phyloP scores from a whole-genome alignment of 2,888 invertebrate genomes.

The Hypomecis punctinalis region DNA sequence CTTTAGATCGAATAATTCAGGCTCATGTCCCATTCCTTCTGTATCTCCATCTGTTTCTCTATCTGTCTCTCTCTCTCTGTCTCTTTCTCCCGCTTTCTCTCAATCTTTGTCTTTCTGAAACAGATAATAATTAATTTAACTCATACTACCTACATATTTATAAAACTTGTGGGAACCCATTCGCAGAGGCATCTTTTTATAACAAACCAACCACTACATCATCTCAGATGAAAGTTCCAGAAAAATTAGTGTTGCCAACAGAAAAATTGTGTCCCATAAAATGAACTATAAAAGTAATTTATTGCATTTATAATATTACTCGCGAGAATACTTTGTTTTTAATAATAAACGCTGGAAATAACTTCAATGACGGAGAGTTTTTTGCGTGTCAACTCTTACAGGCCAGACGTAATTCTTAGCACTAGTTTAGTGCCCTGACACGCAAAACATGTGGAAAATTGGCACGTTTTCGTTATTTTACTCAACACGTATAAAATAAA shows the following conservation, averaged over 20 bases:
- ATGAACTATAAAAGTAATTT: slow-evolving; percentile 29
- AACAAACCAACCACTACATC: slow-evolving; percentile 12
- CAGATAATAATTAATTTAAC: too few species aligned
- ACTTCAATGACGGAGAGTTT: slow-evolving; percentile 1
- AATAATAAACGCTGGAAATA: slow-evolving; percentile 25
- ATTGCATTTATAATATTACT: slow-evolving; percentile 30
- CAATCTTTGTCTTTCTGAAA: too few species aligned
- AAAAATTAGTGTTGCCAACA: slow-evolving; percentile 23
- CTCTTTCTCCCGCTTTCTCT: too few species aligned
- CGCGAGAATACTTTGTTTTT: slow-evolving; percentile 20
- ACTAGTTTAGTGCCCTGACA: slow-evolving; percentile 3
- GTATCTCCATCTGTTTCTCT: too few species aligned
- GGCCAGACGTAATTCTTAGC: not conserved
- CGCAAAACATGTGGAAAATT: slow-evolving; percentile 3
- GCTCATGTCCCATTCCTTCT: too few species aligned
- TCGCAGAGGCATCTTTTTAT: too few species aligned
- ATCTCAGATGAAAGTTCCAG: slow-evolving; percentile 26
- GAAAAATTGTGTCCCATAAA: slow-evolving; percentile 26
- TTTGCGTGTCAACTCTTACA: slow-evolving; percentile 2
- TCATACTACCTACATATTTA: too few species aligned
- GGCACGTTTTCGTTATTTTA: slow-evolving; percentile 1
- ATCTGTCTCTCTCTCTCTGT: too few species aligned
- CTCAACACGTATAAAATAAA: not conserved
- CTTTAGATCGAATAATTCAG: too few species aligned
- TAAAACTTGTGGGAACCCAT: too few species aligned